These are phyloP conservation scores for Phasianus colchicus DNA, from an alignment of 2,113 vertebrate species.

Conservation along the genomic window DNA sequence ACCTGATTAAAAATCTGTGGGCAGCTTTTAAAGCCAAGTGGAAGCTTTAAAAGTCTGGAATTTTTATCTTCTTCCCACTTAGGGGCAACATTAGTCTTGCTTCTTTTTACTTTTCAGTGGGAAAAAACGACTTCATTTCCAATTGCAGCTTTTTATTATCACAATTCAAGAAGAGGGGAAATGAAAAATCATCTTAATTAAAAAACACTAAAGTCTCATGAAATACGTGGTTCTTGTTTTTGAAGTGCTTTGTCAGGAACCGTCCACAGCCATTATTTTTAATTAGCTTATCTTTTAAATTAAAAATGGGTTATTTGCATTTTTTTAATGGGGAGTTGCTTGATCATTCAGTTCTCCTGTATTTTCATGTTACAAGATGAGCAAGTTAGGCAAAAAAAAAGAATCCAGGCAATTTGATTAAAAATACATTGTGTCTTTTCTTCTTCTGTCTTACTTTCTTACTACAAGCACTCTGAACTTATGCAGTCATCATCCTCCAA, in stretches of 20 bases:
- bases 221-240: conserved; percentile 63
- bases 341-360: conserved; percentile 35
- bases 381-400: conserved; percentile 18
- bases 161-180: conserved; percentile 15
- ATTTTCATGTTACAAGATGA: conserved; percentile 38
- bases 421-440: conserved; percentile 35
- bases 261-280: conserved; percentile 70
- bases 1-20: conserved; percentile 17
- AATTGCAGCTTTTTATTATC: conserved; percentile 60
- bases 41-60: background rate
- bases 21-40: background rate
- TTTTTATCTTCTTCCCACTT: conserved; percentile 42
- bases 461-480: conserved; percentile 20
- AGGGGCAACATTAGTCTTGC: conserved; percentile 33
- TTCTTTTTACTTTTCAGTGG: conserved; percentile 39
- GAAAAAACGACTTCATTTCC: conserved; percentile 14
- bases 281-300: conserved; percentile 74
- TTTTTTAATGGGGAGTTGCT: conserved; percentile 55
- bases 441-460: conserved; percentile 16
- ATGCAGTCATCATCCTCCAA: background rate
- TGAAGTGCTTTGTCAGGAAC: conserved; percentile 70
- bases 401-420: conserved; percentile 45
- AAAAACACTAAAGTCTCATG: conserved; percentile 55
- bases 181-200: conserved; percentile 74
- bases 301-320: conserved; percentile 68